Percentiles rank a stretch among this genome's conserved stretches.
These are phyloP conservation scores for Colostygia pectinataria DNA, from an alignment of 2,888 invertebrate species.

Conservation along the genomic window DNA sequence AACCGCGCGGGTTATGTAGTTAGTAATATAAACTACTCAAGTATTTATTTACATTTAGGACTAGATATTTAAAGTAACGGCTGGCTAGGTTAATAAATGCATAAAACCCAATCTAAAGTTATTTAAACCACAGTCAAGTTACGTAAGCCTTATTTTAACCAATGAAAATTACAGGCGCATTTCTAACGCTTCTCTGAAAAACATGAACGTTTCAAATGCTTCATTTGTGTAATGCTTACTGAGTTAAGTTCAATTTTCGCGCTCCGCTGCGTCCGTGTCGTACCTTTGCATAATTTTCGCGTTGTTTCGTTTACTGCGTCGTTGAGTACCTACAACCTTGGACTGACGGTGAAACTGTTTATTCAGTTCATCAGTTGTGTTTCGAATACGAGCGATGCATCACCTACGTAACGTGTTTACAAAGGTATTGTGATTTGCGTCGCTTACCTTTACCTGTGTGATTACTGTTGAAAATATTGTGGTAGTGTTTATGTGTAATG, in stretches of 20 bases:
- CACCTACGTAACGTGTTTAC: conserved; percentile 74
- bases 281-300: conserved; percentile 57
- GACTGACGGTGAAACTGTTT: conserved; percentile 40
- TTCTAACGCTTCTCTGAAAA: conserved; percentile 9
- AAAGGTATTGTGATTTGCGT: conserved; percentile 55
- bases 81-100: neutral
- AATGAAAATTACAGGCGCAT: conserved; percentile 11
- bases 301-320: conserved; percentile 27
- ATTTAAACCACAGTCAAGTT: neutral
- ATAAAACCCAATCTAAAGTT: conserved; percentile 3
- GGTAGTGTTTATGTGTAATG: conserved; percentile 1
- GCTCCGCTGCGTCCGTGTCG: conserved; percentile 42
- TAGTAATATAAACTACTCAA: too few relatives aligned
- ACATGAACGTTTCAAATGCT: conserved; percentile 17
- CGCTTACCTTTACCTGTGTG: conserved; percentile 22
- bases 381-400: conserved; percentile 70
- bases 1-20: too few relatives aligned
- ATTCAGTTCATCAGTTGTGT: conserved; percentile 38
- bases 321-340: conserved; percentile 44
- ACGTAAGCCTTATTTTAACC: neutral
- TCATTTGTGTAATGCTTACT: conserved; percentile 29
- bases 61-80: too few relatives aligned
- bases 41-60: too few relatives aligned
- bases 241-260: conserved; percentile 43
- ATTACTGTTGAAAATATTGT: neutral